Evolutionary conservation across 2,113 vertebrate species (phyloP).

Genomic region (Coryphaenoides rupestris): DNA sequence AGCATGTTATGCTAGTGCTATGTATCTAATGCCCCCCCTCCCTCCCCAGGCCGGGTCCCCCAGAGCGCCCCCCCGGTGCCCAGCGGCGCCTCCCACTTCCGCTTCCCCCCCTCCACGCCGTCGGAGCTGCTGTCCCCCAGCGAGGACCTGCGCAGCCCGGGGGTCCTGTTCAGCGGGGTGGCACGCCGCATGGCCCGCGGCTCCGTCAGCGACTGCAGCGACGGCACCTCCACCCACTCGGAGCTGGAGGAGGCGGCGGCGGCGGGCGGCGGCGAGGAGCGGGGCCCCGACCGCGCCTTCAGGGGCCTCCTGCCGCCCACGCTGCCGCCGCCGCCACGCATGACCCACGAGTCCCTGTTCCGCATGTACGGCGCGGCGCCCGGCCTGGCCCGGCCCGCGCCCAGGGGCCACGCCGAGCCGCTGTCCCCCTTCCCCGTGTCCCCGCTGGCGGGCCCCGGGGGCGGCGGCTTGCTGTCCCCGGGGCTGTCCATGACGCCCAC

Average conservation of each 20-base stretch:
- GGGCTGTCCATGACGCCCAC: slow-evolving; percentile 86
- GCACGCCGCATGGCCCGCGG: slow-evolving; percentile 81
- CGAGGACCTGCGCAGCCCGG: slow-evolving; percentile 85
- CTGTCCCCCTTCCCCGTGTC: slow-evolving; percentile 86
- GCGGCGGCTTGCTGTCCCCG: slow-evolving; percentile 80
- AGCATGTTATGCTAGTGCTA: no score
- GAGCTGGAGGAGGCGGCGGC: slow-evolving; percentile 84
- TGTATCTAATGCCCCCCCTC: neutral
- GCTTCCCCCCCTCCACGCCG: slow-evolving; percentile 86
- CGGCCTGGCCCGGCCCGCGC: slow-evolving; percentile 63
- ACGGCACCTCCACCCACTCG: slow-evolving; percentile 84
- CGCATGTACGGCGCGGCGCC: slow-evolving; percentile 76
- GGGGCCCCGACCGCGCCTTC: slow-evolving; percentile 68
- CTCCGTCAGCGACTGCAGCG: slow-evolving; percentile 88
- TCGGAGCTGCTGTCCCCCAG: slow-evolving; percentile 84
- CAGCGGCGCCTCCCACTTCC: slow-evolving; percentile 81
- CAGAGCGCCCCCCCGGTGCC: slow-evolving; percentile 89
- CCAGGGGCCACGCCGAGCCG: slow-evolving; percentile 80
- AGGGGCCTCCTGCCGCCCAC: slow-evolving; percentile 75
- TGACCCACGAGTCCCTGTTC: slow-evolving; percentile 82
- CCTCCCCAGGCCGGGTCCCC: slow-evolving; percentile 78
- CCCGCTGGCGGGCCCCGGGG: slow-evolving; percentile 78
- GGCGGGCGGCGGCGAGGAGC: slow-evolving; percentile 65
- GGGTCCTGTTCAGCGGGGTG: slow-evolving; percentile 79
- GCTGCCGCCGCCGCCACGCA: no score